A percentile compares a stretch with the other conserved stretches of the same genome.
Evolutionary conservation across 1,140 invertebrate genomes (phyloP).

Genomic region (Oscheius sp.): DNA sequence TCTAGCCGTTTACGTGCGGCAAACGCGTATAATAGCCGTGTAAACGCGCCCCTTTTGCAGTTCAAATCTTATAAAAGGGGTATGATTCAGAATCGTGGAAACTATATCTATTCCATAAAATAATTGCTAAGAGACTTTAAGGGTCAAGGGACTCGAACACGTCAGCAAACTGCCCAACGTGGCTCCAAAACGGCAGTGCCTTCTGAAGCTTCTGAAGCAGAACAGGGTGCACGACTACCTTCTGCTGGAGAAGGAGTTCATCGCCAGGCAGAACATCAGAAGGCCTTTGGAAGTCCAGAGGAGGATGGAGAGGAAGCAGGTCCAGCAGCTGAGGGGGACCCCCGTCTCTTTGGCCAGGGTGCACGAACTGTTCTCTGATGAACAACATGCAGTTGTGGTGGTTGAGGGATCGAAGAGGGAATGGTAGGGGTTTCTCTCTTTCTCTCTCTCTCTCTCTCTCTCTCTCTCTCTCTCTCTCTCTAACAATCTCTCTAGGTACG

Average conservation of each 20-base stretch:
- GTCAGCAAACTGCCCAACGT: conserved; percentile 44
- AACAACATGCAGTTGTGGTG: conserved; percentile 48
- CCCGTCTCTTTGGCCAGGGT: conserved; percentile 47
- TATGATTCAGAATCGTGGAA: no score
- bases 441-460: no score
- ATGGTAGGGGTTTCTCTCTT: conserved; percentile 17
- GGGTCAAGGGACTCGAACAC: conserved; percentile 39
- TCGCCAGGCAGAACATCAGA: conserved; percentile 24
- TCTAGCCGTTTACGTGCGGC: no score
- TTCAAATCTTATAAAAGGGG: no score
- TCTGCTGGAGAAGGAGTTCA: conserved; percentile 44
- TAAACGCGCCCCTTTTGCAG: no score
- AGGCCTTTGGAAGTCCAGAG: conserved; percentile 5
- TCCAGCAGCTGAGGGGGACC: conserved; percentile 46
- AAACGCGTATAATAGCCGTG: no score
- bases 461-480: no score
- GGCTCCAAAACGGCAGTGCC: conserved; percentile 42
- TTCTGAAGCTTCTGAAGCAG: conserved; percentile 46
- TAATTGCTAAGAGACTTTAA: no score
- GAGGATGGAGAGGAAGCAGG: conserved; percentile 32
- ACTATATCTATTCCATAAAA: no score
- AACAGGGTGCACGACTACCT: conserved; percentile 49
- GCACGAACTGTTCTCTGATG: conserved; percentile 51
- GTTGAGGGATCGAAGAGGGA: conserved; percentile 48
- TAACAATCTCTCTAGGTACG: conserved; percentile 35